A percentile compares a stretch with the other conserved stretches of the same genome.
Conservation (phyloP, 2,888 invertebrate species). For the Pterostichus niger region DNA sequence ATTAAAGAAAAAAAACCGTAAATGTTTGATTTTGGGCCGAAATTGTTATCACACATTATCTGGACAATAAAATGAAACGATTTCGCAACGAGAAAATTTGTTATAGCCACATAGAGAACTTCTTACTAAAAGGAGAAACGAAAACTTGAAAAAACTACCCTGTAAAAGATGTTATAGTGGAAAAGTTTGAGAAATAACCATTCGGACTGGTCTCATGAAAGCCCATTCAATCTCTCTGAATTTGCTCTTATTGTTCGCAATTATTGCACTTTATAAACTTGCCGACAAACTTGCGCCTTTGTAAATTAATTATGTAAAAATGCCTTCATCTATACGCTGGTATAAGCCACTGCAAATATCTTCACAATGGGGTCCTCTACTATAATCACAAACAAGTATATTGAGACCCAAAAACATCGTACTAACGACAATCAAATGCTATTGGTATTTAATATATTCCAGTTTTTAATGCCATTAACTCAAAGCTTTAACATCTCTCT, state of each 20-base stretch:
- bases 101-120: conserved; percentile 58
- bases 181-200: conserved; percentile 64
- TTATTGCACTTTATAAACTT: conserved; percentile 50
- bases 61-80: conserved; percentile 42
- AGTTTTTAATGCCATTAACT: no score
- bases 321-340: neutral
- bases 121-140: conserved; percentile 42
- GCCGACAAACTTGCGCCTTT: neutral
- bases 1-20: neutral
- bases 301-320: conserved; percentile 47
- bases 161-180: conserved; percentile 60
- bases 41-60: conserved; percentile 27
- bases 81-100: conserved; percentile 60
- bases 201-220: conserved; percentile 54
- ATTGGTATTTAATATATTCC: no score
- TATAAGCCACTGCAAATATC: neutral
- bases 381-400: no score
- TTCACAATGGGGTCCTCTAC: no score
- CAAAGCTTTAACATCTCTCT: no score
- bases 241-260: conserved; percentile 58
- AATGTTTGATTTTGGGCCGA: conserved; percentile 23
- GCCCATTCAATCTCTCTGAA: conserved; percentile 56
- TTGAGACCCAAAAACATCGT: no score
- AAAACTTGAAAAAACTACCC: conserved; percentile 52
- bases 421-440: no score